Percentiles rank a stretch among this genome's conserved stretches.
These are phyloP conservation scores for Crossaster papposus DNA, from an alignment of 53 echinoderm and acorn worm genomes.

Conservation along the genomic window DNA sequence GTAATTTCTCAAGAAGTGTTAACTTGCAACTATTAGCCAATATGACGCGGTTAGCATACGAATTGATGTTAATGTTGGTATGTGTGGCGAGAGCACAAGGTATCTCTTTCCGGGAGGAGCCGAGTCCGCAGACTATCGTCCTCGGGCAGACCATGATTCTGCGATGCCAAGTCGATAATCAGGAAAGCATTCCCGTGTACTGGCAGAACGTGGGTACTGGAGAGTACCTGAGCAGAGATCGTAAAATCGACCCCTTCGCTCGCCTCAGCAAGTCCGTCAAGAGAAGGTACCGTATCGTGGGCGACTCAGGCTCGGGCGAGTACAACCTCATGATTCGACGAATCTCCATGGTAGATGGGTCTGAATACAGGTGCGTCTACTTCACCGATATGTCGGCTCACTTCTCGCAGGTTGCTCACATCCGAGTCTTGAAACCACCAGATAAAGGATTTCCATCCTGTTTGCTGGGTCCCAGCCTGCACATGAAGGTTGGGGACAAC, in stretches of 20 bases:
- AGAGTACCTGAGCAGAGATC: conserved; percentile 64
- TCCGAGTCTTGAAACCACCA: conserved; percentile 73
- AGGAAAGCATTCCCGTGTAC: conserved; percentile 64
- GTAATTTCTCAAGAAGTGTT: neutral
- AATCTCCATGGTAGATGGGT: conserved; percentile 61
- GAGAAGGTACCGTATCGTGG: conserved; percentile 62
- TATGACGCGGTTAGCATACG: neutral
- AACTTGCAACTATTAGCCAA: neutral
- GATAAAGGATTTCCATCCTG: conserved; percentile 74
- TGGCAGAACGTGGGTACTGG: conserved; percentile 74
- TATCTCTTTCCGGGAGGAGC: conserved; percentile 48
- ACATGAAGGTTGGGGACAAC: conserved; percentile 72
- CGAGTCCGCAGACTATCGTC: conserved; percentile 29
- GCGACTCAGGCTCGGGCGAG: conserved; percentile 70
- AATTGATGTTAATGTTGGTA: conserved; percentile 1
- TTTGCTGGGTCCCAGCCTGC: conserved; percentile 57
- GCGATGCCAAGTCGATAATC: conserved; percentile 71
- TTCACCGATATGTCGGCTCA: conserved; percentile 46
- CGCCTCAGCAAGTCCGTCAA: conserved; percentile 40
- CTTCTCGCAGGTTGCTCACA: conserved; percentile 69
- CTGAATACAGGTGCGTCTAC: conserved; percentile 74
- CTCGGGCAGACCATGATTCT: conserved; percentile 74
- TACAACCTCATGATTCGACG: conserved; percentile 71
- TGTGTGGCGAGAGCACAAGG: conserved; percentile 5
- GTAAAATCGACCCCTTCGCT: conserved; percentile 64